Evolutionary conservation across 2,797 vertebrate species (phyloP), one percentile per base, ranked within the genome.

Genomic region (Poeciliopsis turneri): DNA sequence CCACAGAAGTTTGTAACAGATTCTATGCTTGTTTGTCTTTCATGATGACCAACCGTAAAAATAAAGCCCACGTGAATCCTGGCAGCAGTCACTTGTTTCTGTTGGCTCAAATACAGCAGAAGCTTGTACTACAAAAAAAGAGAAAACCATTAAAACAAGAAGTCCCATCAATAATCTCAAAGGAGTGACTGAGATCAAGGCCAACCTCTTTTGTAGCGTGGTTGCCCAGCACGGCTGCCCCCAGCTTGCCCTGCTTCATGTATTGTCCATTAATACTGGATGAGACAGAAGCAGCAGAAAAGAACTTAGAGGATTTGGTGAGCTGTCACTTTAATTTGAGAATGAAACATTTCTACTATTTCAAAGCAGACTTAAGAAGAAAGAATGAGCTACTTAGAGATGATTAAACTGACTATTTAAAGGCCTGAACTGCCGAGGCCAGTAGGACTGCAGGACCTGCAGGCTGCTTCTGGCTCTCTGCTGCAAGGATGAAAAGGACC

Each of bases 201-300:
- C 86, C n/a, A 49, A 99, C 98, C 97, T 99, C 97, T 95, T 90
- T 97, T 76, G 95, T 90, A 5, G 93, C 10, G 3, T 97, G 97
- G 92, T 89, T 98, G 74, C 98, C 98, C 88, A 99, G 92, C 0
- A 98, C 94, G 0, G 98, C 98, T 25, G 96, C 97, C 91, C 98
- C 98, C 71, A 98, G 96, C 92, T 98, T 99, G 36, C 98, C 98
- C 88, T 99, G 98, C 92, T 98, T 99, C 87, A 95, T 77, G 77
- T 99, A 99, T 55, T 98, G 97, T 83, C 97, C 97, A 0, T 97
- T 98, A 78, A 95, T 93, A 84, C 98, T 99, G 93, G 1, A 92
- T 74, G 46, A 84, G 43, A 86, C 47, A 91, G 33, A 49, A 73
- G 41, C 0, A 10, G 43, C 30, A 76, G n/a, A 59, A 72, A 74